Evolutionary conservation across 23 tunicate genomes (phyloP), one percentile per base, ranked within the genome.

Genomic region (Aplidium turbinatum): DNA sequence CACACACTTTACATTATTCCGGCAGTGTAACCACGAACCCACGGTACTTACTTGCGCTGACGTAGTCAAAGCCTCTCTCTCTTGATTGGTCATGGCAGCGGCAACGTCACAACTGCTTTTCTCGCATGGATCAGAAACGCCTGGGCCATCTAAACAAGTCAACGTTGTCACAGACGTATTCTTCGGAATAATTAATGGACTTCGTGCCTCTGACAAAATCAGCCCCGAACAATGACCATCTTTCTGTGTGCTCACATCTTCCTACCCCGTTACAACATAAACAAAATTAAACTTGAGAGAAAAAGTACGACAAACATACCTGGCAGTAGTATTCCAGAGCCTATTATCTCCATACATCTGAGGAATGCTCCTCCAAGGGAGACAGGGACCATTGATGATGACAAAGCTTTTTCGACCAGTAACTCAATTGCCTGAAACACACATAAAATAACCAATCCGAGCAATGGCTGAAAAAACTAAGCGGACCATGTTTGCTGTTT

Each of bases 311-410:
- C n/a, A n/a, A n/a, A n/a, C 52, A 7, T 38, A 89, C 89, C 90
- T 54, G 77, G 87, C 24, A 94, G 68, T 75, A 94, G 45, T 3
- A 94, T 73, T 48, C 99, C 99, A 21, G 89, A 68, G 18, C 82
- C 58, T 0, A 94, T 77, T 9, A 70, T 69, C 36, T 86, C 93
- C 73, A 94, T 64, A 48, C 80, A 83, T 0, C 99, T 79, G 4
- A 81, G 73, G 50, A 94, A 64, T 26, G 82, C 86, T 27, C 82
- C 85, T 24, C 99, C 99, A 0, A 78, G 78, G 0, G 96, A 66
- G 25, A 89, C 47, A 3, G 87, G 89, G 0, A 65, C 72, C n/a
- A 72, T 71, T 23, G 89, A 70, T 0, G 89, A 77, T 5, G 66
- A 31, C 53, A 89, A 26, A 4, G 85, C 75, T 52, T 78, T 77